These are phyloP conservation scores for Villa cingulata DNA, from an alignment of 2,888 invertebrate genomes.

Conservation along the genomic window DNA sequence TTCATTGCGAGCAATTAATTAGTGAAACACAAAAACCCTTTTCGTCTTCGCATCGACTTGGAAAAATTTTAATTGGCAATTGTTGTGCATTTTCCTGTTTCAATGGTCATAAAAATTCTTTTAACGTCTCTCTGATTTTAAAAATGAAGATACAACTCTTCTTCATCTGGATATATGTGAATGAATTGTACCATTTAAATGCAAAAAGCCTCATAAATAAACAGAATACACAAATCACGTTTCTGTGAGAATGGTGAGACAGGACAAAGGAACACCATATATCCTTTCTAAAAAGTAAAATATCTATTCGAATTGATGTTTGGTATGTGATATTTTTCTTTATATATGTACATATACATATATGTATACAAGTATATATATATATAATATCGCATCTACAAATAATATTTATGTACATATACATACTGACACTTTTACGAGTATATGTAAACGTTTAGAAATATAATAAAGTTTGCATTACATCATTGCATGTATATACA, in stretches of 20 bases:
- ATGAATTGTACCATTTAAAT: constrained; percentile 6
- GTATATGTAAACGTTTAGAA: no score
- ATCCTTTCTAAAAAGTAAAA: background rate
- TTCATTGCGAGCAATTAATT: constrained; percentile 24
- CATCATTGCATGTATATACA: no score
- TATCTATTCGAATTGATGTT: background rate
- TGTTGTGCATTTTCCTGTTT: constrained; percentile 22
- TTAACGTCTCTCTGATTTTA: background rate
- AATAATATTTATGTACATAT: no score
- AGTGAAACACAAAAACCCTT: constrained; percentile 27
- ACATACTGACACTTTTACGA: no score
- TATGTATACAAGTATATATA: no score
- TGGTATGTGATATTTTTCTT: background rate
- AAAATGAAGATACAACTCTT: background rate
- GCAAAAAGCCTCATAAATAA: constrained; percentile 6
- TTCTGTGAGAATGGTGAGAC: background rate
- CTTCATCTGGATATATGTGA: background rate
- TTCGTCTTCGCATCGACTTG: constrained; percentile 16
- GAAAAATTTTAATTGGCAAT: constrained; percentile 31
- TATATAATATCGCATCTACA: no score
- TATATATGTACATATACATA: background rate
- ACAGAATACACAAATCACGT: constrained; percentile 6
- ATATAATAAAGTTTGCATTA: no score
- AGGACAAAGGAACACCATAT: background rate
- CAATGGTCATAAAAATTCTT: constrained; percentile 25